A percentile compares a stretch with the other conserved stretches of the same genome.
Evolutionary conservation across 2,113 vertebrate species (phyloP).

Genomic region (Pseudorhombus dupliciocellatus): DNA sequence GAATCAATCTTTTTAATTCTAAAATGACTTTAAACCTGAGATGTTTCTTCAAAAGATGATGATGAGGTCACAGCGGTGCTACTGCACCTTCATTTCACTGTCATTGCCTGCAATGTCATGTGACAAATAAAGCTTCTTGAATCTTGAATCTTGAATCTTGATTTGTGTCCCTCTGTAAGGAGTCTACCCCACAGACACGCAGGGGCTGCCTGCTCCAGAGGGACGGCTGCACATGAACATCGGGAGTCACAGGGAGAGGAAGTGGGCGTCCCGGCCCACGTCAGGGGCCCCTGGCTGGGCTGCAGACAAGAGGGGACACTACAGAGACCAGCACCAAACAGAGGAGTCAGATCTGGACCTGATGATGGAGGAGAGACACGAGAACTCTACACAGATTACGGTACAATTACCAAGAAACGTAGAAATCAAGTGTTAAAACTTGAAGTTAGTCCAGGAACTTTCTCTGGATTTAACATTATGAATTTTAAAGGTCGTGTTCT

Average conservation of each 20-base stretch:
- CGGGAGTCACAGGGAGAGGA: conserved; percentile 13
- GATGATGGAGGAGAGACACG: conserved; percentile 63
- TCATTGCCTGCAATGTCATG: too few species aligned
- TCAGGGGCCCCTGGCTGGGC: conserved; percentile 28
- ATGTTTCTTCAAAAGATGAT: too few species aligned
- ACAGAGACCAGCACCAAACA: conserved; percentile 60
- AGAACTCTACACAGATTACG: conserved; percentile 67
- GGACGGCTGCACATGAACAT: neutral
- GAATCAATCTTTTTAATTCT: too few species aligned
- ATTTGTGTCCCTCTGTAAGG: conserved; percentile 28
- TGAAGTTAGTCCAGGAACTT: too few species aligned
- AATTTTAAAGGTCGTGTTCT: conserved; percentile 1
- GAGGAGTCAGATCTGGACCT: conserved; percentile 57
- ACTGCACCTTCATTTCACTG: too few species aligned
- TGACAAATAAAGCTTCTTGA: too few species aligned
- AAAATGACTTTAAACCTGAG: too few species aligned
- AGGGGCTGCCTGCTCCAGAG: conserved; percentile 6
- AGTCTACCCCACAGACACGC: conserved; percentile 1
- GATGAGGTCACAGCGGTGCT: too few species aligned
- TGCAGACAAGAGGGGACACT: conserved; percentile 54
- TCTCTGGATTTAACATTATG: too few species aligned
- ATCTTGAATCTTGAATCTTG: too few species aligned
- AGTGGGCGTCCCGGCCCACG: conserved; percentile 25
- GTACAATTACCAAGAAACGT: conserved; percentile 37
- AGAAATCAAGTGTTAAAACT: too few species aligned